A percentile compares a stretch with the other conserved stretches of the same genome.
Evolutionary conservation across 1,140 invertebrate genomes (phyloP).

Genomic region (Pachyrhynchus sulphureomaculatus): DNA sequence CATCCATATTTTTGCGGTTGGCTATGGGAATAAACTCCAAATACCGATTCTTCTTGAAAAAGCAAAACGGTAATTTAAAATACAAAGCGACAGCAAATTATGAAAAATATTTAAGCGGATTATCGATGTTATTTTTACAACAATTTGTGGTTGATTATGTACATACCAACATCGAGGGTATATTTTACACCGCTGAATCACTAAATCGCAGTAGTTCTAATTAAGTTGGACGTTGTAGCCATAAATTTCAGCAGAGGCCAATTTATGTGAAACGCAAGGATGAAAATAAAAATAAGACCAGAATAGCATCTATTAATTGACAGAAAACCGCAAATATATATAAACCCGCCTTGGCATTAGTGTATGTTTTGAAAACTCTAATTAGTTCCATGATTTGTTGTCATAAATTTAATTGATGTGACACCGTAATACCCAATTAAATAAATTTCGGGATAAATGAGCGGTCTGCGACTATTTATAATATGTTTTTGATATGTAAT

Average conservation of each 20-base stretch:
- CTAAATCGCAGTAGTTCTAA: slow-evolving; percentile 40
- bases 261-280: slow-evolving; percentile 37
- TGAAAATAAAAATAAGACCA: slow-evolving; percentile 36
- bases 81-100: no score
- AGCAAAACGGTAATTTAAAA: no score
- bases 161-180: slow-evolving; percentile 16
- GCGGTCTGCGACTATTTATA: no score
- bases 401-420: slow-evolving; percentile 26
- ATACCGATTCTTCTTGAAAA: no score
- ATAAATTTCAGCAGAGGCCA: slow-evolving; percentile 38
- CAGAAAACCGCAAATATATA: slow-evolving; percentile 29
- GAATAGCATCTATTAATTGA: slow-evolving; percentile 41
- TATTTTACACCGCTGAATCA: slow-evolving; percentile 37
- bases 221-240: slow-evolving; percentile 39
- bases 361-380: slow-evolving; percentile 27
- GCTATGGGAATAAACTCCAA: no score
- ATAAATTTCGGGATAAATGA: no score
- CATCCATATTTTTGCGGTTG: no score
- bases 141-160: slow-evolving; percentile 15
- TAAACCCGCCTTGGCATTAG: slow-evolving; percentile 25
- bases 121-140: slow-evolving; percentile 11
- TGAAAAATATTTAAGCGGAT: neutral
- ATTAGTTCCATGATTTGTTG: slow-evolving; percentile 25
- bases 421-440: slow-evolving; percentile 21
- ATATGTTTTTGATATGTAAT: no score